These are phyloP conservation scores for Phainopepla nitens DNA, from an alignment of 2,113 vertebrate genomes.

Conservation along the genomic window DNA sequence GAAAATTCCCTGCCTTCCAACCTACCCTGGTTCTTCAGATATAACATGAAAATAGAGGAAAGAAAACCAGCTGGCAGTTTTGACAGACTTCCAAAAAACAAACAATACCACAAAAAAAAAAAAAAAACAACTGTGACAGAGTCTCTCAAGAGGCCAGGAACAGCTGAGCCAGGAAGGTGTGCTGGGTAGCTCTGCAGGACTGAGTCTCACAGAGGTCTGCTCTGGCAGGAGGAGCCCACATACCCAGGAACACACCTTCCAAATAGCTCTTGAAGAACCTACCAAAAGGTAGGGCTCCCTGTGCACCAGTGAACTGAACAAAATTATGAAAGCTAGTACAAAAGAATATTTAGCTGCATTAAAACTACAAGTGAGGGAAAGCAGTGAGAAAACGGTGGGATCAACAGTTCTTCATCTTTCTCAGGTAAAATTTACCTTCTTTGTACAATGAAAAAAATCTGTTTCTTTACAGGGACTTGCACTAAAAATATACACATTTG, in stretches of 20 bases:
- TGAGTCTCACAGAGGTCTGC: neutral
- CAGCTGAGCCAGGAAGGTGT: neutral
- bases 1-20: neutral
- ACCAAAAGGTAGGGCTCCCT: neutral
- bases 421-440: neutral
- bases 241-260: neutral
- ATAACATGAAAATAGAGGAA: neutral
- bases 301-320: neutral
- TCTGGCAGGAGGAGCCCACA: fast-evolving
- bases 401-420: neutral
- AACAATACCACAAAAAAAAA: neutral
- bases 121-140: neutral
- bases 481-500: neutral
- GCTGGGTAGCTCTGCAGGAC: neutral
- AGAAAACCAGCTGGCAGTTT: neutral
- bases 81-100: neutral
- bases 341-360: neutral
- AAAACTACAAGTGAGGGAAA: neutral
- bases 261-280: neutral
- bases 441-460: neutral
- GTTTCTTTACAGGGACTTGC: neutral
- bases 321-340: neutral
- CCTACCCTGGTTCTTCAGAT: neutral
- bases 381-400: neutral
- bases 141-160: neutral